A percentile compares a stretch with the other conserved stretches of the same genome.
Evolutionary conservation across 2,888 invertebrate species (phyloP).

Genomic region (Caenorhabditis macrosperma): DNA sequence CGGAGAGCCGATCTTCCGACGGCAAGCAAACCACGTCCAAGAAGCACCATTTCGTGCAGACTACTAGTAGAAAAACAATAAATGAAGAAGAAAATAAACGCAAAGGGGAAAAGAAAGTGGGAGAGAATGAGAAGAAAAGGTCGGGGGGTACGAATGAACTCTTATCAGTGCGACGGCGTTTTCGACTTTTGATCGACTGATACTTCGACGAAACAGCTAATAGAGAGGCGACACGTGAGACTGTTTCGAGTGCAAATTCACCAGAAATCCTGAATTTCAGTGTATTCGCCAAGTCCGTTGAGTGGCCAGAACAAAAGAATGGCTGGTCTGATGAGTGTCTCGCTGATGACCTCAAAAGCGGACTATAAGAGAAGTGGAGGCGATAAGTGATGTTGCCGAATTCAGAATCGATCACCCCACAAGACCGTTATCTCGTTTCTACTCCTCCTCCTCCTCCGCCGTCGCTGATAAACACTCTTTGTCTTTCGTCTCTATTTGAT

Average conservation of each 20-base stretch:
- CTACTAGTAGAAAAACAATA: slow-evolving; percentile 27
- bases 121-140: neutral
- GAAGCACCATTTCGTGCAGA: slow-evolving; percentile 31
- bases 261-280: neutral
- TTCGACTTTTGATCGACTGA: slow-evolving; percentile 41
- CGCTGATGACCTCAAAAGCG: neutral
- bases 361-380: neutral
- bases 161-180: slow-evolving; percentile 15
- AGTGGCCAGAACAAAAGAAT: too few relatives aligned
- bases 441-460: slow-evolving; percentile 30
- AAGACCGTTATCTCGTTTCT: slow-evolving; percentile 45
- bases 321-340: neutral
- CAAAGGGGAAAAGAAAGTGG: too few relatives aligned
- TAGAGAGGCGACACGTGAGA: slow-evolving; percentile 10
- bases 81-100: neutral
- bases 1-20: slow-evolving; percentile 32
- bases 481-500: slow-evolving; percentile 24
- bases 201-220: slow-evolving; percentile 16
- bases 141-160: slow-evolving; percentile 37
- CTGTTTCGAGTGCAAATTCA: neutral
- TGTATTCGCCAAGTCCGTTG: too few relatives aligned
- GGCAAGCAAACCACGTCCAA: slow-evolving; percentile 49
- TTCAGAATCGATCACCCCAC: slow-evolving; percentile 55
- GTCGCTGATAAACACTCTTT: slow-evolving; percentile 42
- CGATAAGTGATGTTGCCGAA: slow-evolving; percentile 37